Evolutionary conservation across 2,113 vertebrate genomes (phyloP).

Genomic region (Saccopteryx leptura): DNA sequence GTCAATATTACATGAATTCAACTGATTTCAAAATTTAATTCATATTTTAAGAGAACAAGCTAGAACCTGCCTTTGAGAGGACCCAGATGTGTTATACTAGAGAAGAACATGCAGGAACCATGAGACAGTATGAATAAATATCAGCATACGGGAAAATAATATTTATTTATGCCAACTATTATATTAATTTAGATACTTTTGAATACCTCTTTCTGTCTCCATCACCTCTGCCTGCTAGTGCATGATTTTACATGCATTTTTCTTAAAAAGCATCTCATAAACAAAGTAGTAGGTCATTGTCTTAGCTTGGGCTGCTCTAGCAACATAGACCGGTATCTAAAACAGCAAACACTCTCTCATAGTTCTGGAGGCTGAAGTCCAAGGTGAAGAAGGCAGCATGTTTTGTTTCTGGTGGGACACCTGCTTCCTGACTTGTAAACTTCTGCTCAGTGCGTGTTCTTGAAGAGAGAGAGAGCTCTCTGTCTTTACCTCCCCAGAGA

Average conservation of each 20-base stretch:
- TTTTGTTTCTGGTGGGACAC: background rate
- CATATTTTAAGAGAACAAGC: background rate
- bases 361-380: background rate
- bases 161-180: background rate
- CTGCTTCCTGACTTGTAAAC: background rate
- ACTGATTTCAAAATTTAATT: background rate
- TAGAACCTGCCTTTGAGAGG: background rate
- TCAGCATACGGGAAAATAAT: background rate
- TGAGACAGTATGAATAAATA: background rate
- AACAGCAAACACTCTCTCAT: too few relatives aligned
- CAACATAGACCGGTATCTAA: background rate
- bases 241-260: background rate
- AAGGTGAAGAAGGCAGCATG: background rate
- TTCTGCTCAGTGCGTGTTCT: background rate
- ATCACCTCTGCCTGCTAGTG: background rate
- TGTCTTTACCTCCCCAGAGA: background rate
- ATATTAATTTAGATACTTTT: background rate
- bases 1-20: background rate
- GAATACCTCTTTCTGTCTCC: background rate
- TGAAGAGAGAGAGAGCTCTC: background rate
- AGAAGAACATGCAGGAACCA: background rate
- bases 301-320: background rate
- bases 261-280: background rate
- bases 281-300: background rate
- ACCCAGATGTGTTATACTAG: background rate